These are phyloP conservation scores for Alsophila aescularia DNA, from an alignment of 2,888 invertebrate species.

Conservation along the genomic window DNA sequence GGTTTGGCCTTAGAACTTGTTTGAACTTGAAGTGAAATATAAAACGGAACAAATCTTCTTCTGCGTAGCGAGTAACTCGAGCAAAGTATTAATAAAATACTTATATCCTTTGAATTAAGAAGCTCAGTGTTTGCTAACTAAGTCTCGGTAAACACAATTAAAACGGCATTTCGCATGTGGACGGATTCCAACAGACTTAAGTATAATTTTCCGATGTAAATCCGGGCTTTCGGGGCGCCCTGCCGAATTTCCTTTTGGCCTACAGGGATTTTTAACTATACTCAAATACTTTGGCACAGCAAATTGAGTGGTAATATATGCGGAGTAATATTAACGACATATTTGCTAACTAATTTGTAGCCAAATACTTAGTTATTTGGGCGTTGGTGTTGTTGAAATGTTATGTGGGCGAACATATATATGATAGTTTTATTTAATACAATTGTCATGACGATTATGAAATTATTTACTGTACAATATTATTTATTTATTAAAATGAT, in stretches of 20 bases:
- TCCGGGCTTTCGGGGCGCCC: conserved; percentile 61
- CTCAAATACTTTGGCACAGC: conserved; percentile 36
- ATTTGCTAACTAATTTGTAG: background rate
- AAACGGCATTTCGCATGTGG: conserved; percentile 73
- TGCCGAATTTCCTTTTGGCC: conserved; percentile 58
- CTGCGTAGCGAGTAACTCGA: background rate
- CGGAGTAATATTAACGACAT: conserved; percentile 7
- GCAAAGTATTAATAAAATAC: conserved; percentile 28
- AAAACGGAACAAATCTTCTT: background rate
- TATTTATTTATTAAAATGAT: too few relatives aligned
- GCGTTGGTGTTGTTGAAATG: background rate
- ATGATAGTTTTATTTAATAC: too few relatives aligned
- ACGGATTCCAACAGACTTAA: conserved; percentile 65
- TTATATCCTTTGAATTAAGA: conserved; percentile 49
- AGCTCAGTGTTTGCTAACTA: conserved; percentile 68
- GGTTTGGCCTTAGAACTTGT: too few relatives aligned
- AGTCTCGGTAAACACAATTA: conserved; percentile 77
- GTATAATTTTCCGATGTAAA: conserved; percentile 72
- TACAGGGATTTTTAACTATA: conserved; percentile 57
- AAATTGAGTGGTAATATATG: conserved; percentile 42
- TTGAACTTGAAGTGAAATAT: too few relatives aligned
- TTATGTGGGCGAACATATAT: background rate
- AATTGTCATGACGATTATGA: too few relatives aligned
- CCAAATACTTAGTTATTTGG: background rate
- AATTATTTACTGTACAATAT: too few relatives aligned